A percentile compares a stretch with the other conserved stretches of the same genome.
Conservation (phyloP, 2,888 invertebrate genomes). For the Oscheius sp. region DNA sequence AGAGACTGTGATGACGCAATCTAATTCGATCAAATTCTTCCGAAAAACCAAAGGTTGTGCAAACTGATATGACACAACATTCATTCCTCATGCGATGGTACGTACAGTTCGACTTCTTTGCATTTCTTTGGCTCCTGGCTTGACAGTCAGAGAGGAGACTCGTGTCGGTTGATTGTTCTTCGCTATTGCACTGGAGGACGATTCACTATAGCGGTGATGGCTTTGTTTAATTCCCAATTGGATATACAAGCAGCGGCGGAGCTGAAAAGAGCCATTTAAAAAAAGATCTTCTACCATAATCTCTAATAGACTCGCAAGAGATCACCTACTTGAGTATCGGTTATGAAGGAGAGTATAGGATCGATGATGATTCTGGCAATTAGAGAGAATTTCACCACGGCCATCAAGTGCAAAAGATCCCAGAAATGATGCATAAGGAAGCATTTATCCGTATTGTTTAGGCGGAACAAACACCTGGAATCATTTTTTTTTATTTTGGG, state of each 20-base stretch:
- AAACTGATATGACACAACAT: not conserved
- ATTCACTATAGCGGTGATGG: too few species aligned
- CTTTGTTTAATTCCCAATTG: slow-evolving; percentile 1
- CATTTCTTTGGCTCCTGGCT: not conserved
- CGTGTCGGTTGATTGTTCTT: slow-evolving; percentile 1
- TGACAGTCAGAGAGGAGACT: not conserved
- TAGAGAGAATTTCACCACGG: slow-evolving; percentile 47
- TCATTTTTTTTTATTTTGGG: slow-evolving; percentile 53
- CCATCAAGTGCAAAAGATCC: slow-evolving; percentile 51
- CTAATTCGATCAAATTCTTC: not conserved
- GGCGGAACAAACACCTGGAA: slow-evolving; percentile 39
- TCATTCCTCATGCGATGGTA: slow-evolving; percentile 15
- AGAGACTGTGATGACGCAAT: not conserved
- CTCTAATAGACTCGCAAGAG: not conserved
- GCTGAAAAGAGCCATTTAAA: slow-evolving; percentile 6
- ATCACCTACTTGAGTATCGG: slow-evolving; percentile 57
- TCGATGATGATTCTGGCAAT: slow-evolving; percentile 60
- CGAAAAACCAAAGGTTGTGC: not conserved
- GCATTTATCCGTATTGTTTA: slow-evolving; percentile 34
- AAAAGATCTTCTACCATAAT: too few species aligned
- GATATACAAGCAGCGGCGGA: slow-evolving; percentile 10
- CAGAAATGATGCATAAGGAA: slow-evolving; percentile 56
- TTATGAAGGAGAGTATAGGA: slow-evolving; percentile 62
- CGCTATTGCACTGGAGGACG: too few species aligned
- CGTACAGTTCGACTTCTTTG: slow-evolving; percentile 13